Evolutionary conservation across 2,113 vertebrate species (phyloP), one percentile per base, ranked within the genome.

Genomic region (Scolopax mira): DNA sequence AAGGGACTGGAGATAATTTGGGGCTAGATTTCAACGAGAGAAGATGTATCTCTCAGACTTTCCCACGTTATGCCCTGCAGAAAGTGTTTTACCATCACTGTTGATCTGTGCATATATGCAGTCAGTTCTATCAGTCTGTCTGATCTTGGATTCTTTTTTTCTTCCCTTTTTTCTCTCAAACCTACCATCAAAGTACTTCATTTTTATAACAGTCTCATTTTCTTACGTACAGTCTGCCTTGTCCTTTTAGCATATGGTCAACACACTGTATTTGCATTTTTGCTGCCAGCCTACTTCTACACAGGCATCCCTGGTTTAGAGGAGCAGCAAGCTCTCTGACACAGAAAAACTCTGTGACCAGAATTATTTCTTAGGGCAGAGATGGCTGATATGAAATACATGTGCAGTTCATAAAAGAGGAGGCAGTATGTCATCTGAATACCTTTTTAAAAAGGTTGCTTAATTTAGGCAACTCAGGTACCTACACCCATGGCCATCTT

Each of bases 1-100:
- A 96, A 95, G 49, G 35, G 58, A 58, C 72, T 93, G 80, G 52
- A 85, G 94, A 94, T 69, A 79, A 88, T 95, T 94, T 89, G 65
- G 37, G 57, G 49, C 65, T 89, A 61, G 25, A 23, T 81, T 95
- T 92, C 78, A 92, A 81, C 11, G 1, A 78, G 27, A 39, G 37
- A 86, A 87, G 90, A 72, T 61, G 93, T 95, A 89, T 90, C 73
- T 69, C 31, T 69, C 57, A 65, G 55, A 96, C 73, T 96, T 95
- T 96, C 96, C 92, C 93, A 93, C 83, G 21, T 95, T 90, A 49
- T 64, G 37, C 57, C 37, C 39, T 54, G 46, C 41, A 92, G 37
- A 92, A 92, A 42, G 10, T 3, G 9, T 41, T 93, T 94, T 79
- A 71, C 4, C 1, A 51, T 64, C 0, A 1, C 25, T 55, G 31